Conservation (phyloP, 2,888 invertebrate species). For the Athalia circularis region DNA sequence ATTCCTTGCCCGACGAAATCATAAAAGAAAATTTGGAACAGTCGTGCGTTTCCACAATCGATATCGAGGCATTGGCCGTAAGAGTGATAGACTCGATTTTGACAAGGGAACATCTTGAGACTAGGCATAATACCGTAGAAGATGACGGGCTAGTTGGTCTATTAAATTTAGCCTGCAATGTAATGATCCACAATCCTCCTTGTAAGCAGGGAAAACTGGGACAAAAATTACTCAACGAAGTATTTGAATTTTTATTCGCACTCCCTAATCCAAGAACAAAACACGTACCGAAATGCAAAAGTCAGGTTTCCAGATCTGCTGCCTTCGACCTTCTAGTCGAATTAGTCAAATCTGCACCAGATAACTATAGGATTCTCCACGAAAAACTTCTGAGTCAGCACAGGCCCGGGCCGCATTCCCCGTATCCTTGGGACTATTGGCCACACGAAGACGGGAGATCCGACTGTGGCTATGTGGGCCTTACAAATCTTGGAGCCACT, state of each 20-base stretch:
- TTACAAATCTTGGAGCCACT: slow-evolving; percentile 96
- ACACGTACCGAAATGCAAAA: slow-evolving; percentile 95
- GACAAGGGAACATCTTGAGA: slow-evolving; percentile 88
- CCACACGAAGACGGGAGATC: slow-evolving; percentile 96
- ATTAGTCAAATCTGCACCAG: slow-evolving; percentile 88
- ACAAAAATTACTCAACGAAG: slow-evolving; percentile 80
- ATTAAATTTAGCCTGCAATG: slow-evolving; percentile 89
- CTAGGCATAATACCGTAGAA: slow-evolving; percentile 86
- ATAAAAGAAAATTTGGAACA: slow-evolving; percentile 81
- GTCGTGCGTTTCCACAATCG: slow-evolving; percentile 77
- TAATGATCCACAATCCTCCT: slow-evolving; percentile 91
- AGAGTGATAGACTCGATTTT: slow-evolving; percentile 86
- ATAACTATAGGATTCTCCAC: slow-evolving; percentile 90
- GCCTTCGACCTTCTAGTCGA: slow-evolving; percentile 95
- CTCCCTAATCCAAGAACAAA: slow-evolving; percentile 90
- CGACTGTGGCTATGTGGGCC: slow-evolving; percentile 95
- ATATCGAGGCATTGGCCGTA: slow-evolving; percentile 84
- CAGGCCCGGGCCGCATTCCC: slow-evolving; percentile 86
- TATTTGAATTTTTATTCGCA: slow-evolving; percentile 93
- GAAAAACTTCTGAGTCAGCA: slow-evolving; percentile 91
- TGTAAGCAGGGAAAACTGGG: slow-evolving; percentile 90
- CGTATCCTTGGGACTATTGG: slow-evolving; percentile 99
- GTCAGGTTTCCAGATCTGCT: slow-evolving; percentile 90
- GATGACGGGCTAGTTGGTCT: slow-evolving; percentile 95
- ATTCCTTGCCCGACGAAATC: slow-evolving; percentile 87